phyloP scores from a whole-genome alignment of 2,797 vertebrate species.

The Gephyroberyx darwinii region DNA sequence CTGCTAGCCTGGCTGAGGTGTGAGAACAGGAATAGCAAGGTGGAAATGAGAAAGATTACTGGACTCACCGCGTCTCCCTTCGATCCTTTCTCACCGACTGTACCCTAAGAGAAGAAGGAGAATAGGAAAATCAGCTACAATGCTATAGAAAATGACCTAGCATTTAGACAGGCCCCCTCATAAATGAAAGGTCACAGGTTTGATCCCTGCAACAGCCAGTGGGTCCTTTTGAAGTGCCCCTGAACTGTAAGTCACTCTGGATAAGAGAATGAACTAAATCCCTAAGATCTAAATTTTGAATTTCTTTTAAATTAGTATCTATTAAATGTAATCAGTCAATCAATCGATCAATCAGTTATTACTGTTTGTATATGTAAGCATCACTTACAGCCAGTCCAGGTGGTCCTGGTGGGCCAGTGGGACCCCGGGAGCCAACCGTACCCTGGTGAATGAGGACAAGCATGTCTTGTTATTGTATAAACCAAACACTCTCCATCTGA shows the following conservation, averaged over 20 bases:
- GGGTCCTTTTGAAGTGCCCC: too few relatives aligned
- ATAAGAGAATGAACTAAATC: not conserved
- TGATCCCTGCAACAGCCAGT: not conserved
- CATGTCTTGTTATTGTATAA: slow-evolving; percentile 12
- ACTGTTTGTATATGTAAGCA: not conserved
- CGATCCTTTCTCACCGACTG: slow-evolving; percentile 88
- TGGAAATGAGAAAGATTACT: slow-evolving; percentile 62
- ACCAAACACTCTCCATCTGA: not conserved
- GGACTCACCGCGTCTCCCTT: slow-evolving; percentile 88
- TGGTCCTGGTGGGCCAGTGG: slow-evolving; percentile 85
- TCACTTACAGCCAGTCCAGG: slow-evolving; percentile 87
- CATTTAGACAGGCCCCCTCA: too few relatives aligned
- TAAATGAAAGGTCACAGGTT: not conserved
- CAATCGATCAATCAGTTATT: not conserved
- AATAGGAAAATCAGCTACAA: slow-evolving; percentile 21
- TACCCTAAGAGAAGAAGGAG: slow-evolving; percentile 81
- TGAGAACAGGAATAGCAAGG: slow-evolving; percentile 35
- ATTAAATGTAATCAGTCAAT: not conserved
- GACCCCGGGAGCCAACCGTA: slow-evolving; percentile 77
- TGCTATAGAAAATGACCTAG: not conserved
- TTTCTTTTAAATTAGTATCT: slow-evolving; percentile 12
- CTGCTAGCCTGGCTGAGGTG: slow-evolving; percentile 53
- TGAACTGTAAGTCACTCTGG: not conserved
- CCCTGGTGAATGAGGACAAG: slow-evolving; percentile 79
- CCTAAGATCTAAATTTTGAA: not conserved